These are phyloP conservation scores for Hexactinellida sp. DNA, from an alignment of 37 sponge, comb jelly and placozoan species.

Conservation along the genomic window DNA sequence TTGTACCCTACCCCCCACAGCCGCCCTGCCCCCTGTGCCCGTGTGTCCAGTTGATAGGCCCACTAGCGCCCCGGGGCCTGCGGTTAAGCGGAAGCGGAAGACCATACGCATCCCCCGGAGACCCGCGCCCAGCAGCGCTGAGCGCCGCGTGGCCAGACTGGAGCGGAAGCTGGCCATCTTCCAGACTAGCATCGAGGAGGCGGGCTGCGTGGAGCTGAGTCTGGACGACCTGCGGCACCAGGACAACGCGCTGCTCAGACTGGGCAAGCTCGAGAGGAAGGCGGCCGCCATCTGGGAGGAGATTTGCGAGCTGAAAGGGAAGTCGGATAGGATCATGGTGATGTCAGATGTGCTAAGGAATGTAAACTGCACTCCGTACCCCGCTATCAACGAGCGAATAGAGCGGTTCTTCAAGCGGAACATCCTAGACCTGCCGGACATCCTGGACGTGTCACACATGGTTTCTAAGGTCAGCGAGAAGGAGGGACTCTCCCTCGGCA, in stretches of 20 bases:
- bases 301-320: slow-evolving; percentile 11
- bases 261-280: background rate
- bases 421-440: slow-evolving; percentile 8
- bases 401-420: slow-evolving; percentile 8
- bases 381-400: background rate
- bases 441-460: background rate
- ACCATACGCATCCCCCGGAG: background rate
- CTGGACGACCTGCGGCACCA: background rate
- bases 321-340: background rate
- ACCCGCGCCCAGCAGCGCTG: background rate
- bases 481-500: background rate
- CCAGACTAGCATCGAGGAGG: background rate
- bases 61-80: no score
- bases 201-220: background rate
- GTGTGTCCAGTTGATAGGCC: no score
- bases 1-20: no score
- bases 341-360: background rate
- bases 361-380: background rate
- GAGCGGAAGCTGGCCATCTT: background rate
- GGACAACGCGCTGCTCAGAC: background rate
- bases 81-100: background rate
- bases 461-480: background rate
- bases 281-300: background rate
- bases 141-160: background rate
- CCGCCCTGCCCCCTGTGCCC: no score